phyloP scores from a whole-genome alignment of 1,140 invertebrate species.

The Neocloeon triangulifer region DNA sequence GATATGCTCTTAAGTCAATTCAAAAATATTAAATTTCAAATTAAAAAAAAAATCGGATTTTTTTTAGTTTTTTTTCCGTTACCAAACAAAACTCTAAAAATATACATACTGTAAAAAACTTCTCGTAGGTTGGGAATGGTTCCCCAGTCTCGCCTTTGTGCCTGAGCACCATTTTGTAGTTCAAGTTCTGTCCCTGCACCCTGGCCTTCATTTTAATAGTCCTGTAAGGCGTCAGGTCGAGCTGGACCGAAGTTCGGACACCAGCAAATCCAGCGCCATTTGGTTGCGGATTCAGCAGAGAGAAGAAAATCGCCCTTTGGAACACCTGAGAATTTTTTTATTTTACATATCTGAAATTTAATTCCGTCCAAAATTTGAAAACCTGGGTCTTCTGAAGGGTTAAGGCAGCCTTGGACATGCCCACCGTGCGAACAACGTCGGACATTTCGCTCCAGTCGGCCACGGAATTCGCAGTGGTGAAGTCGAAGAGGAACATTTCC shows the following conservation, averaged over 20 bases:
- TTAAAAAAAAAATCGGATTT: too few relatives aligned
- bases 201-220: conserved; percentile 27
- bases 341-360: too few relatives aligned
- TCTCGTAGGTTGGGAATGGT: conserved; percentile 32
- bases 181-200: conserved; percentile 25
- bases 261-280: conserved; percentile 48
- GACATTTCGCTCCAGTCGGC: conserved; percentile 34
- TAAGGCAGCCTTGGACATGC: conserved; percentile 37
- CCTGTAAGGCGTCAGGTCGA: conserved; percentile 23
- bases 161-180: conserved; percentile 34
- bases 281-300: conserved; percentile 37
- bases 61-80: too few relatives aligned
- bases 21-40: too few relatives aligned
- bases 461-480: conserved; percentile 15
- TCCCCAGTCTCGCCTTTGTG: conserved; percentile 29
- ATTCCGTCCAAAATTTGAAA: too few relatives aligned
- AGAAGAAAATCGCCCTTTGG: conserved; percentile 38
- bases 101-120: conserved; percentile 22
- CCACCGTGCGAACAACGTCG: conserved; percentile 29
- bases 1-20: too few relatives aligned
- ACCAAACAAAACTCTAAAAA: too few relatives aligned
- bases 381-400: conserved; percentile 33
- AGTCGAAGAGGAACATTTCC: conserved; percentile 19
- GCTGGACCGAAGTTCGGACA: conserved; percentile 19
- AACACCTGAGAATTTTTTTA: too few relatives aligned